Base-by-base conservation (phyloP, 2,888 invertebrate species). In the Hypolimnas misippus region DNA sequence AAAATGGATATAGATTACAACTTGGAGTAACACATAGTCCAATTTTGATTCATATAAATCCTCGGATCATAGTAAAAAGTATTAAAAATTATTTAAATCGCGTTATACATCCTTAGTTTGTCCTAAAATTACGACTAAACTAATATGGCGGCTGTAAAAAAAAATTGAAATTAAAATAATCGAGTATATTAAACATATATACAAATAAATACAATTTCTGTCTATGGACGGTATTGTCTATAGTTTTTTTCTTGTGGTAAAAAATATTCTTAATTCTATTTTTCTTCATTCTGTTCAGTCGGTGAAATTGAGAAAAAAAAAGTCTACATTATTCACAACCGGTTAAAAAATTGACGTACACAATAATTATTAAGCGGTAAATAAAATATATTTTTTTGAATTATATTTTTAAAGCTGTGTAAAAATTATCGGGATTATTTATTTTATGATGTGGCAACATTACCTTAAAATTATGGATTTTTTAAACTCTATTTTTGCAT, bases 151-250 rank as follows among this genome's bases (percentile, higher is more conserved):
- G 81, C 75, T 71, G 77, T 76, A 74, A 72, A 76, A 69, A 70
- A 70, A 65, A 77, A 35, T 4, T 14, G 21, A 75, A 75, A 77
- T 76, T 77, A 78, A 75, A 82, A 84, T 76, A 78, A 78, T 84
- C 83, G 84, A 87, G 86, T 81, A 77, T 75, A 66, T 71, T 75
- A 76, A 49, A 76, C 72, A 73, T 74, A 71, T 73, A 69, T 76
- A 75, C 86, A 91, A 89, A 88, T 89, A 89, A 90, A 89, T 89
- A 87, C 78, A 82, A 77, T 79, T n/a, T n/a, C 46, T 83, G 81
- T 84, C 83, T 86, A 83, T 89, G 91, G 91, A 91, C 91, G 91
- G 91, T 90, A 79, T 85, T 82, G 76, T 79, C 84, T 84, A 82
- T 76, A 77, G 75, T 81, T 74, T 75, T 67, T 69, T 74, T 73